Evolutionary conservation across 2,888 invertebrate genomes (phyloP), one percentile per base, ranked within the genome.

Genomic region (Schizaphis graminum): DNA sequence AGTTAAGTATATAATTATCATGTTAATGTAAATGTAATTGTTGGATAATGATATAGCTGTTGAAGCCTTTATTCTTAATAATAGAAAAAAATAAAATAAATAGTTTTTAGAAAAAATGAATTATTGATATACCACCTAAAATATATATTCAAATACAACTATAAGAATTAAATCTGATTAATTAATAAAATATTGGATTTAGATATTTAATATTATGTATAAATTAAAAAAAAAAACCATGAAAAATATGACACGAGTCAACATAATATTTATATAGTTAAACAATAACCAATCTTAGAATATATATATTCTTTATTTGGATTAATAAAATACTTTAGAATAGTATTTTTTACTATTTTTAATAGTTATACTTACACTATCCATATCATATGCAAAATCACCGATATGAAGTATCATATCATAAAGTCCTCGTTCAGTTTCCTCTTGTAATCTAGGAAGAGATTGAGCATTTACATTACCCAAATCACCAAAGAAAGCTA

Each of bases 371-470:
- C 95, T 96, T 96, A 97, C 97, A 44, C 97, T 96, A 96, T 98
- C 96, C 98, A 99, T 98, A 96, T 99, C 98, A 96, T 99, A 99
- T 0, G 99, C 99, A 96, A 99, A 98, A 96, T 99, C 99, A 0
- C 99, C 99, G 86, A 99, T 98, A 96, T 99, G 99, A 93, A 99
- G 96, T 93, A 98, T 97, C 94, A 98, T 97, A 96, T 99, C 98
- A 96, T 98, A 98, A 95, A 97, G 96, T 24, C 97, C 97, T 87
- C 97, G 96, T 95, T 98, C 97, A 0, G 98, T 97, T 95, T 99
- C 99, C 95, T 98, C 97, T 96, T 99, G 98, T 16, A 99, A 96
- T 95, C 98, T 97, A 0, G 97, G 97, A 93, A 99, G 96, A 0
- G 99, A 98, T 95, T 98, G 97, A 2, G 99, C 98, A 96, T 99